Conservation (phyloP, 2,113 vertebrate species). For the Mobula birostris region DNA sequence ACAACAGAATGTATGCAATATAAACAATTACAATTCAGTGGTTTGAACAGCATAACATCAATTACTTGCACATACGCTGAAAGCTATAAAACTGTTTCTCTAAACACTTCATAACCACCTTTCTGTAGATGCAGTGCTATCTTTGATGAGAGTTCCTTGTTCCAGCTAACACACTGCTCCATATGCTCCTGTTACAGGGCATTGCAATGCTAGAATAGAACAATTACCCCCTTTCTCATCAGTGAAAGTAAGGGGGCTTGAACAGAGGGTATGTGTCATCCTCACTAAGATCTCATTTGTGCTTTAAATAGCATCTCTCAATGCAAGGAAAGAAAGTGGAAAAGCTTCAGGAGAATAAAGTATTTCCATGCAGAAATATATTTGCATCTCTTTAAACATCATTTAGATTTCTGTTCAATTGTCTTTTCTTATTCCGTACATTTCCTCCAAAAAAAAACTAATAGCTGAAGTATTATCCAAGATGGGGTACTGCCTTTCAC, state of each 20-base stretch:
- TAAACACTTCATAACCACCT: not conserved
- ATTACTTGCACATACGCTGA: not conserved
- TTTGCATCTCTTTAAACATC: not conserved
- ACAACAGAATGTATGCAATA: not conserved
- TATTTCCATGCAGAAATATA: not conserved
- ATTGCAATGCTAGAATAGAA: not conserved
- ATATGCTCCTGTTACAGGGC: not conserved
- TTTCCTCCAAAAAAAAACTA: not conserved
- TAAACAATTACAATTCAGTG: not conserved
- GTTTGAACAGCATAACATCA: not conserved
- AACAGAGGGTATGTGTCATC: not conserved
- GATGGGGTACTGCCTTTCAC: not conserved
- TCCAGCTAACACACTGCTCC: not conserved
- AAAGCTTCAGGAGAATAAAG: not conserved
- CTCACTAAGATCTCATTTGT: not conserved
- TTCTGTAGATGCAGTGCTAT: not conserved
- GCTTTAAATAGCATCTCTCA: not conserved
- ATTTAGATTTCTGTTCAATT: not conserved
- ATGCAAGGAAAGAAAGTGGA: not conserved
- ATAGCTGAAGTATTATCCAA: not conserved
- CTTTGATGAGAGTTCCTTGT: not conserved
- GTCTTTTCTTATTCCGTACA: not conserved
- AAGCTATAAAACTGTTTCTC: too few species aligned
- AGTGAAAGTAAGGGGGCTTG: not conserved
- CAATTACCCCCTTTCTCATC: not conserved